Evolutionary conservation across 2,797 vertebrate genomes (phyloP).

Genomic region (Pangasius djambal): DNA sequence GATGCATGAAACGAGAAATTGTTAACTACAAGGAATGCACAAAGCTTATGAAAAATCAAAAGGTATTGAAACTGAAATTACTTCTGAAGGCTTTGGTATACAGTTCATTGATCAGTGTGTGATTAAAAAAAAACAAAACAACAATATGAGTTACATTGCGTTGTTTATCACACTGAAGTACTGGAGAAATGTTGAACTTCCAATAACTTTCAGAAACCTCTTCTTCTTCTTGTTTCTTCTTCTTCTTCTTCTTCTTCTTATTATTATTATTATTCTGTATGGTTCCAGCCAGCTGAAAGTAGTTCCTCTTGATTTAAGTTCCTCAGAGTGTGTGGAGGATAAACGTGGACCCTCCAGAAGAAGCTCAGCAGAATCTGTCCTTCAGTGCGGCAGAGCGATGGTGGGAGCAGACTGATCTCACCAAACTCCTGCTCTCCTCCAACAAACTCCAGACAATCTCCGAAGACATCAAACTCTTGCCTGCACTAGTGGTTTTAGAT

Average conservation of each 20-base stretch:
- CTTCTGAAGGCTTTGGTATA: neutral
- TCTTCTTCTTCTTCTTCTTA: neutral
- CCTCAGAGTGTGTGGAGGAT: conserved; percentile 89
- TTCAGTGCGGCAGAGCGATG: conserved; percentile 85
- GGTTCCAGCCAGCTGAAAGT: neutral
- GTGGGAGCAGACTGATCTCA: conserved; percentile 96
- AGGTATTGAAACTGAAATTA: neutral
- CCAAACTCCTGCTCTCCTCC: conserved; percentile 89
- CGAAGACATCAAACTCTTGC: conserved; percentile 85
- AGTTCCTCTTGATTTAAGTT: conserved; percentile 69
- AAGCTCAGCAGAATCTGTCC: conserved; percentile 80
- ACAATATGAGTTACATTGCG: neutral
- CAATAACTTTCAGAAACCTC: neutral
- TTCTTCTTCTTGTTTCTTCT: neutral
- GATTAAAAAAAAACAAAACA: neutral
- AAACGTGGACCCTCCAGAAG: conserved; percentile 87
- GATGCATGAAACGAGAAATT: neutral
- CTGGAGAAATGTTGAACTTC: neutral
- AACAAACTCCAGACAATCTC: conserved; percentile 86
- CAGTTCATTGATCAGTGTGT: neutral
- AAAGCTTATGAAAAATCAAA: neutral
- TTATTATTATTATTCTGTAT: neutral
- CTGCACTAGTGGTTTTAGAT: conserved; percentile 85
- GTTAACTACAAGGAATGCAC: neutral
- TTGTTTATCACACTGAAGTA: neutral